Base-by-base conservation (phyloP, 2,797 vertebrate species). In the Chloroceryle amazona region DNA sequence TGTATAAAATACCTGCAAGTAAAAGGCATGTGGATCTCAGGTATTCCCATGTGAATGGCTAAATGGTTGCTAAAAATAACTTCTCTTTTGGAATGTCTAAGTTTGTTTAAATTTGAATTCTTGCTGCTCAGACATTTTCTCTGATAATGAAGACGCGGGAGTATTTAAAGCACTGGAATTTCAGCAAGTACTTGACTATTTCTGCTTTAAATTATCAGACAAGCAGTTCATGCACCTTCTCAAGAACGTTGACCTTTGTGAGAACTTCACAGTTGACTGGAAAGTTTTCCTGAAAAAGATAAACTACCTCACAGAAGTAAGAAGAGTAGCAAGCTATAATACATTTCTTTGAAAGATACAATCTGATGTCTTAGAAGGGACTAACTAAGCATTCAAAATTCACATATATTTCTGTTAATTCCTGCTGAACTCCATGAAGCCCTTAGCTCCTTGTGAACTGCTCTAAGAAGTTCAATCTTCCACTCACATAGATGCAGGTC, bases 181-280 rank as follows among this genome's bases (percentile, higher is more conserved):
- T 78, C 54, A 7, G 10, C 86, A 95, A 61, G 97, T 98, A 8
- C 92, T 98, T 75, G 97, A 98, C 87, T 91, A 96, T 57, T 98
- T 98, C 92, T 98, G 97, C 41, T 89, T 97, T 82, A 95, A 94
- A 25, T 97, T 98, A 22, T 96, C 97, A 15, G 97, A 98, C 16
- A 96, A 67, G 31, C 96, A 98, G 68, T 98, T 98, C 80, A 98
- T 81, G 41, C 96, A 97, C 16, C 91, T 98, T 75, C 82, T 98
- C 73, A 95, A 96, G 73, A 97, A 96, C 60, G 82, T 98, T 25
- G 92, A 93, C 21, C 44, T 98, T 83, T 96, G 78, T 71, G 93
- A 94, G 16, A 84, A 93, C 14, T 92, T 96, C 52, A 86, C 58
- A 61, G 94, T 97, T 63, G 90, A 98, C 35, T 98, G 98, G 98